Evolutionary conservation across 2,113 vertebrate species (phyloP).

Genomic region (Quiscalus mexicanus): DNA sequence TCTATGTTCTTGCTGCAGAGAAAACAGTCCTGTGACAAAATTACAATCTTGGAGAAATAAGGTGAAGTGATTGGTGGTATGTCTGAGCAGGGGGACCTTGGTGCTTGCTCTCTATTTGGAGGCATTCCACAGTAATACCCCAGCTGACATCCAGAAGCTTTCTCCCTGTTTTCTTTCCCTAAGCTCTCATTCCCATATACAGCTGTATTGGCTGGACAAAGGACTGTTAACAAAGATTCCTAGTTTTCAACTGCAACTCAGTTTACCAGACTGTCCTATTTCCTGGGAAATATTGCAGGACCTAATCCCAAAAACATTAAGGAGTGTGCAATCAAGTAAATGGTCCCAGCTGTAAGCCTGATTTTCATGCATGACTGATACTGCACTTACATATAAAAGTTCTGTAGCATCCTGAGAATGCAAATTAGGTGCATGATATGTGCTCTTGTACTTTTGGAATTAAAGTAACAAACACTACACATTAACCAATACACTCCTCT

Average conservation of each 20-base stretch:
- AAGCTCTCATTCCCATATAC: background rate
- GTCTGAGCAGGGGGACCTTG: background rate
- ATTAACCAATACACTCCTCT: background rate
- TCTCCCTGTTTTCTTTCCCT: background rate
- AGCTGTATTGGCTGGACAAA: background rate
- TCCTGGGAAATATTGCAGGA: background rate
- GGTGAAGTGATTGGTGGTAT: background rate
- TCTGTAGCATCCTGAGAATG: background rate
- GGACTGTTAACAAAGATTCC: background rate
- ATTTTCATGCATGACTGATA: background rate
- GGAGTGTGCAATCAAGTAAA: background rate
- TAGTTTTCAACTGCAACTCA: background rate
- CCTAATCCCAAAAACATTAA: background rate
- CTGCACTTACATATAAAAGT: background rate
- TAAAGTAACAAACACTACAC: background rate
- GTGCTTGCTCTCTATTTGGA: background rate
- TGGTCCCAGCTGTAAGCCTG: background rate
- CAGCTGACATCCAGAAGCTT: background rate
- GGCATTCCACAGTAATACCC: background rate
- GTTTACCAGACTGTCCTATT: background rate
- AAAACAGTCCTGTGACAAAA: background rate
- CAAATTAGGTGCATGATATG: background rate
- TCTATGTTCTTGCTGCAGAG: background rate
- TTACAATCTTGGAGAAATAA: background rate
- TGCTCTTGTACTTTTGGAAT: background rate